phyloP scores from a whole-genome alignment of 2,113 vertebrate genomes.

The Eira barbara region DNA sequence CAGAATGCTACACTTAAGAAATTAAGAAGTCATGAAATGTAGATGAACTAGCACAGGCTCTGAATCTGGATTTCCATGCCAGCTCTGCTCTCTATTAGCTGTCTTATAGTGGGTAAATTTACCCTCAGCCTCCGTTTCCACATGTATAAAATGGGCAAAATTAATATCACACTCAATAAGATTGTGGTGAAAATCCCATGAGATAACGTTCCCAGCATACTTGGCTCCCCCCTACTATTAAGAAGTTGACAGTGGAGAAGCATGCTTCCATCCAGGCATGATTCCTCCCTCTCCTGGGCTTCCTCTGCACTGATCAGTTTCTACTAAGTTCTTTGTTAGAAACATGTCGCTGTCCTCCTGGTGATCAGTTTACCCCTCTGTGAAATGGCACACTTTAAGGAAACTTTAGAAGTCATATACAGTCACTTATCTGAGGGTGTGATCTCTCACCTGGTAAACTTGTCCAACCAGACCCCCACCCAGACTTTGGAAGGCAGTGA shows the following conservation, averaged over 20 bases:
- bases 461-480: neutral
- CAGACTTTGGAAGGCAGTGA: neutral
- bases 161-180: neutral
- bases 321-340: neutral
- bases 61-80: neutral
- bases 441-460: neutral
- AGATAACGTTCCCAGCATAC: neutral
- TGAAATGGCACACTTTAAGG: neutral
- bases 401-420: neutral
- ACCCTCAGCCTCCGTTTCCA: neutral
- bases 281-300: neutral
- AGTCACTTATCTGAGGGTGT: neutral
- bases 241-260: neutral
- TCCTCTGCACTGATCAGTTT: neutral
- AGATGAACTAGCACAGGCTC: neutral
- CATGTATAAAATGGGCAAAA: neutral
- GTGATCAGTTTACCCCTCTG: neutral
- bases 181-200: neutral
- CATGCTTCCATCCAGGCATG: neutral
- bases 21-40: neutral
- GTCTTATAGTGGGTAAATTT: neutral
- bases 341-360: neutral
- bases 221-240: neutral
- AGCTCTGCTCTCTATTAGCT: neutral
- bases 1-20: neutral